These are phyloP conservation scores for Zaprionus bogoriensis DNA, from an alignment of 2,888 invertebrate genomes.

Conservation along the genomic window DNA sequence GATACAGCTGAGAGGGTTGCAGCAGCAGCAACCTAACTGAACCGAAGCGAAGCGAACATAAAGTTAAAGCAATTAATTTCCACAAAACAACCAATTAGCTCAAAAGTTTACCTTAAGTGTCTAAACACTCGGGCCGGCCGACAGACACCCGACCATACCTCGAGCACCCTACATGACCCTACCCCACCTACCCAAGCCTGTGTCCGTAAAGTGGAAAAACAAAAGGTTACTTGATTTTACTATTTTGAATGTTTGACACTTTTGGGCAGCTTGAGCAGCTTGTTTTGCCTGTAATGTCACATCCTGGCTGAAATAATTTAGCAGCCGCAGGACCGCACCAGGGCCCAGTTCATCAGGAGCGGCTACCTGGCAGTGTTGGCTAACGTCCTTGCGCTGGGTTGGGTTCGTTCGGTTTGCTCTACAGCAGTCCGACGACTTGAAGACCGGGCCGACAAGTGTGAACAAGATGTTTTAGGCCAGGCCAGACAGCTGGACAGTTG, in stretches of 20 bases:
- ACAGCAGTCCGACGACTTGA: conserved; percentile 50
- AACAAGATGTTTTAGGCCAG: conserved; percentile 82
- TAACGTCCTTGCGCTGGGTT: no score
- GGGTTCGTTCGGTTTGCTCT: no score
- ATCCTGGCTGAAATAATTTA: conserved; percentile 77
- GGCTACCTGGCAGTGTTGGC: conserved; percentile 32
- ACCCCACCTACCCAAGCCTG: no score
- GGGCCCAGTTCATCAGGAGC: conserved; percentile 44
- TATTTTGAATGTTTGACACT: conserved; percentile 82
- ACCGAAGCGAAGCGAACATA: conserved; percentile 78
- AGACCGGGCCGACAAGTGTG: conserved; percentile 76
- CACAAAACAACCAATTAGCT: conserved; percentile 83
- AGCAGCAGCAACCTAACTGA: no score
- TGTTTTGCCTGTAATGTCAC: conserved; percentile 75
- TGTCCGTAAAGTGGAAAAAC: conserved; percentile 65
- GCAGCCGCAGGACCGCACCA: conserved; percentile 45
- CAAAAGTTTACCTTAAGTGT: conserved; percentile 82
- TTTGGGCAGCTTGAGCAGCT: conserved; percentile 72
- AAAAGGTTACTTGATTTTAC: conserved; percentile 82
- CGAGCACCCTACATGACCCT: no score
- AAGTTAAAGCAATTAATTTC: conserved; percentile 83
- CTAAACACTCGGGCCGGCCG: conserved; percentile 74
- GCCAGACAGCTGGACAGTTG: conserved; percentile 63
- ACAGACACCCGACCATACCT: no score
- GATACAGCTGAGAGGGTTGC: conserved; percentile 3